Base-by-base conservation (phyloP, 2,888 invertebrate species). In the Drosophila pseudotakahashii region DNA sequence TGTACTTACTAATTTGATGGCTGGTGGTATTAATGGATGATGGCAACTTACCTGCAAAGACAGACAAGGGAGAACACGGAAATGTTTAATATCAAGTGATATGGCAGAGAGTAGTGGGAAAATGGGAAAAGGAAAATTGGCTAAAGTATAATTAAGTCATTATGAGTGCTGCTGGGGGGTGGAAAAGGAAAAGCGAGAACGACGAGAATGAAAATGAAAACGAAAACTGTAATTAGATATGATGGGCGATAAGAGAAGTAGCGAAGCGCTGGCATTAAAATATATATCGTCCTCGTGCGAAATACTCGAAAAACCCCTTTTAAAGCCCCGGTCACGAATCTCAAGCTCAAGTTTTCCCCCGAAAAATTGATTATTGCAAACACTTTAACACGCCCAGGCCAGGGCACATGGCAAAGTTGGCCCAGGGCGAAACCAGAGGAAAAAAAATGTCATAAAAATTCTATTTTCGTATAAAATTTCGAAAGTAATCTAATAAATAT, bases 401-500 rank as follows among this genome's bases (percentile, higher is more conserved):
- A 26, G 26, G 26, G 26, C 26, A 67, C 64, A 54, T 47, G 64
- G 80, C 58, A 13, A 79, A 73, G 55, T 74, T 79, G 42, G 77
- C 7, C 48, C 47, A 47, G 61, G 60, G 58, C 68, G 48, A 50
- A 14, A 42, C 50, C 32, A 44, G 57, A 69, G 45, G 23, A 41
- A 72, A 73, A 75, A 48, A 76, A 79, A 76, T 78, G 79, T 77
- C 87, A 84, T 88, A 80, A 81, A 81, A 88, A 86, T 84, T 80
- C 78, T 81, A 79, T 79, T 82, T 77, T 79, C 79, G 85, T 79
- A 78, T 78, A 86, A 78, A 84, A 86, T 82, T 89, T 89, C 78
- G 77, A 89, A 90, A 90, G 82, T 87, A 90, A 90, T 90, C 86
- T 89, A 90, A 90, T 90, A 89, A 90, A 90, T 90, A 90, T 90